Evolutionary conservation across 2,797 vertebrate species (phyloP).

Genomic region (Phylloscopus collybita): DNA sequence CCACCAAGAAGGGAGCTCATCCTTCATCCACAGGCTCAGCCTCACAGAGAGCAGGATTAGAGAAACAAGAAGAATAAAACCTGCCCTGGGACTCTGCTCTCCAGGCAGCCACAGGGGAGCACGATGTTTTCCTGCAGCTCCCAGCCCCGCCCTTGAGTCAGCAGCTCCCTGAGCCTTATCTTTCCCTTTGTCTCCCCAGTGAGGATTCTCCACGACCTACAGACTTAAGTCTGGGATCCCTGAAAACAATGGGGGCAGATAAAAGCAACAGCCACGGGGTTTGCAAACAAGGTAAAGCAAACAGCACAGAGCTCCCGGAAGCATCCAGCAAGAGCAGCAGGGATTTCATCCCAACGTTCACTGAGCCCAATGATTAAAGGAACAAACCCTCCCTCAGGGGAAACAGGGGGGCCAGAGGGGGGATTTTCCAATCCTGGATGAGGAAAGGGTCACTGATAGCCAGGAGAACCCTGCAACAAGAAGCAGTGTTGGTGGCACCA

Average conservation of each 20-base stretch:
- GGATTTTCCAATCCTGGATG: neutral
- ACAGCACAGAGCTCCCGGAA: neutral
- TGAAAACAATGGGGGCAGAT: neutral
- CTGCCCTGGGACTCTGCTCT: neutral
- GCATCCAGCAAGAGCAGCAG: neutral
- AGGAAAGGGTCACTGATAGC: accelerated
- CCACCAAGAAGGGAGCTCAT: neutral
- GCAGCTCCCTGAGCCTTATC: neutral
- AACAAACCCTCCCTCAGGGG: neutral
- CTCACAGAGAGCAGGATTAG: neutral
- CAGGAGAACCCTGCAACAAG: neutral
- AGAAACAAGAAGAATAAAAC: neutral
- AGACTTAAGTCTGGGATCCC: neutral
- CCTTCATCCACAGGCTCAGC: neutral
- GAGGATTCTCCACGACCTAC: neutral
- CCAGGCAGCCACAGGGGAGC: neutral
- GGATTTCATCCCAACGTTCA: neutral
- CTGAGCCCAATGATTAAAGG: neutral
- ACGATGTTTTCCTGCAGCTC: neutral
- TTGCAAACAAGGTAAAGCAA: neutral
- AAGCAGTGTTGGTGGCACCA: accelerated
- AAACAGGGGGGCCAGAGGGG: neutral
- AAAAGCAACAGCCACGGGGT: neutral
- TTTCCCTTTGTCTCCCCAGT: neutral
- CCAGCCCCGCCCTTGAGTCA: neutral